These are phyloP conservation scores for Turritopsis rubra DNA, from an alignment of 30 jellyfish, hydroid and myxozoan genomes.

Conservation along the genomic window DNA sequence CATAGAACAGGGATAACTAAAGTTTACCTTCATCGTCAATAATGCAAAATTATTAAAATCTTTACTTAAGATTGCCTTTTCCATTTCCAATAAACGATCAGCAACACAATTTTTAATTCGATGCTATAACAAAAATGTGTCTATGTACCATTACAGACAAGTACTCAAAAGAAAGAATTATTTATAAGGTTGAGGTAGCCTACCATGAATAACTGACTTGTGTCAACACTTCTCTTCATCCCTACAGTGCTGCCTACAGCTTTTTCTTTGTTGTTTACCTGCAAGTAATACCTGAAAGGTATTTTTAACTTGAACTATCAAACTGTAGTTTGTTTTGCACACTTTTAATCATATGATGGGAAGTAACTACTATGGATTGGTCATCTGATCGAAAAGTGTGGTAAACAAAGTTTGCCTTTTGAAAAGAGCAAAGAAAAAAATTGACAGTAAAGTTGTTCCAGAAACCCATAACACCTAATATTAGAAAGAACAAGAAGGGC, in stretches of 20 bases:
- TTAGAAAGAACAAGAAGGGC: no score
- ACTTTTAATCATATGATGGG: no score
- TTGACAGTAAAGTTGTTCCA: no score
- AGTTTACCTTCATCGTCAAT: constrained; percentile 65
- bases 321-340: no score
- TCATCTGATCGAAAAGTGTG: no score
- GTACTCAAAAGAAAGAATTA: not conserved
- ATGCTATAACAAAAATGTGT: constrained; percentile 30
- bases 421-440: no score
- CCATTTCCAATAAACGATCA: constrained; percentile 63
- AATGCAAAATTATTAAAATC: constrained; percentile 74
- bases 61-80: constrained; percentile 47
- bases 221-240: constrained; percentile 72
- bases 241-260: constrained; percentile 74
- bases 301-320: no score
- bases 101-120: constrained; percentile 64
- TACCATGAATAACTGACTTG: constrained; percentile 61
- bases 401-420: no score
- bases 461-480: no score
- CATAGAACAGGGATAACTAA: not conserved
- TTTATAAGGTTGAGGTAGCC: not conserved
- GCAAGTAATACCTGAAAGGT: not conserved
- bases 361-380: no score
- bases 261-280: constrained; percentile 52
- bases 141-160: not conserved